phyloP scores from a whole-genome alignment of 2,888 invertebrate genomes.

The Clitarchus hookeri region DNA sequence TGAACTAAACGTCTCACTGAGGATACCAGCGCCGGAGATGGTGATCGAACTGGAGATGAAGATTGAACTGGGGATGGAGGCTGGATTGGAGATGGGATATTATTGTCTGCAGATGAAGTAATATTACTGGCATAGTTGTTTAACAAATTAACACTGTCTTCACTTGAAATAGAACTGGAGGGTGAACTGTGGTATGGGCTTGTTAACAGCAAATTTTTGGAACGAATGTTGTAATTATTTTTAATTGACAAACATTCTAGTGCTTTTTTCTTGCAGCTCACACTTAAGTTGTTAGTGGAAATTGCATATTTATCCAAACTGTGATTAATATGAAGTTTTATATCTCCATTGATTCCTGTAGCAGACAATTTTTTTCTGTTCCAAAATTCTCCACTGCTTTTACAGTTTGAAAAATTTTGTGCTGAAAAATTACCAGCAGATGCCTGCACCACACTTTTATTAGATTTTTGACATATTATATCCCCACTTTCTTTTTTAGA shows the following conservation, averaged over 20 bases:
- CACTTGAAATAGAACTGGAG: conserved; percentile 51
- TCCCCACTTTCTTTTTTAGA: neutral
- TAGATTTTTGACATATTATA: neutral
- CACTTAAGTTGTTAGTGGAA: neutral
- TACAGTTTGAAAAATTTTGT: neutral
- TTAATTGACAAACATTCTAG: neutral
- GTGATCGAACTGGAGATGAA: conserved; percentile 49
- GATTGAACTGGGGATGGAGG: conserved; percentile 45
- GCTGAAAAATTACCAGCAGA: neutral
- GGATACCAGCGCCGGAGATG: conserved; percentile 23
- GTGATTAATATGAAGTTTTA: neutral
- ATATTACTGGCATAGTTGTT: conserved; percentile 30
- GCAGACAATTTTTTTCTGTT: neutral
- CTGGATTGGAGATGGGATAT: conserved; percentile 45
- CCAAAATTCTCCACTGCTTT: neutral
- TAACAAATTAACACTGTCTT: conserved; percentile 51
- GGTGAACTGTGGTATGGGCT: conserved; percentile 47
- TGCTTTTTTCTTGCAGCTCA: conserved; percentile 7
- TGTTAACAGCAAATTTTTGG: conserved; percentile 16
- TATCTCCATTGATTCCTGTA: neutral
- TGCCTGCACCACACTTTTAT: neutral
- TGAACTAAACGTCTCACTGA: conserved; percentile 16
- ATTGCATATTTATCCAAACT: neutral
- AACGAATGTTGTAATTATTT: conserved; percentile 19
- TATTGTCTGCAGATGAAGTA: conserved; percentile 32